Percentiles rank a stretch among this genome's conserved stretches.
Conservation (phyloP, 2,113 vertebrate species). For the Macquaria ambigua region DNA sequence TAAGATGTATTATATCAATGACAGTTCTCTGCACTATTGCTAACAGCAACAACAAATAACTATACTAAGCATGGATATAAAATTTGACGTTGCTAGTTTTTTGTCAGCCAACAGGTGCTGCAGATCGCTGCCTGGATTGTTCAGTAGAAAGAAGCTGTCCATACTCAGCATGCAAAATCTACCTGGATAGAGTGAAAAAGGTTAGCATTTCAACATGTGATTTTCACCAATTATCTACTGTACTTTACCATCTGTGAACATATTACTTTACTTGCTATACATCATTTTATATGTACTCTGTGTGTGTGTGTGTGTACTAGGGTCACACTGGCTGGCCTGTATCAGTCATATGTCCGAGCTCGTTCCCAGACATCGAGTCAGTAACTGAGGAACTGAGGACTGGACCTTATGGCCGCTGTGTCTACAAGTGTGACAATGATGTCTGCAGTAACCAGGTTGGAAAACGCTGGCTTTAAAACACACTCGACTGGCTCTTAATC, state of each 20-base stretch:
- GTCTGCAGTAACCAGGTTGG: conserved; percentile 89
- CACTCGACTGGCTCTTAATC: neutral
- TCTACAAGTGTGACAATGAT: conserved; percentile 90
- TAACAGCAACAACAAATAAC: neutral
- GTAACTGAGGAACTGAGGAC: conserved; percentile 83
- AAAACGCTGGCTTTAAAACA: neutral
- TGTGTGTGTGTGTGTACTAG: conserved; percentile 61
- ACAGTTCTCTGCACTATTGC: neutral
- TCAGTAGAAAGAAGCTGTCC: conserved; percentile 83
- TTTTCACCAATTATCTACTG: neutral
- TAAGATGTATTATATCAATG: neutral
- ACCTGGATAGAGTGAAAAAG: conserved; percentile 83
- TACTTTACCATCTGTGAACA: neutral
- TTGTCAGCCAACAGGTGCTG: conserved; percentile 84
- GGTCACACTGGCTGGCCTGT: conserved; percentile 85
- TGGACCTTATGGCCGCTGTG: conserved; percentile 89
- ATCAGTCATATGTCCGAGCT: conserved; percentile 83
- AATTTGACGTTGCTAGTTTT: neutral
- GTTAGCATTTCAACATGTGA: conserved; percentile 55
- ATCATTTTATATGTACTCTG: neutral
- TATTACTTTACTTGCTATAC: neutral
- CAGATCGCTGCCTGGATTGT: conserved; percentile 85
- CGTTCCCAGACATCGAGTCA: conserved; percentile 85
- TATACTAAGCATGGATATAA: neutral
- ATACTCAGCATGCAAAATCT: conserved; percentile 88